Conservation (phyloP, 2,113 vertebrate species). For the Tetrao urogallus region DNA sequence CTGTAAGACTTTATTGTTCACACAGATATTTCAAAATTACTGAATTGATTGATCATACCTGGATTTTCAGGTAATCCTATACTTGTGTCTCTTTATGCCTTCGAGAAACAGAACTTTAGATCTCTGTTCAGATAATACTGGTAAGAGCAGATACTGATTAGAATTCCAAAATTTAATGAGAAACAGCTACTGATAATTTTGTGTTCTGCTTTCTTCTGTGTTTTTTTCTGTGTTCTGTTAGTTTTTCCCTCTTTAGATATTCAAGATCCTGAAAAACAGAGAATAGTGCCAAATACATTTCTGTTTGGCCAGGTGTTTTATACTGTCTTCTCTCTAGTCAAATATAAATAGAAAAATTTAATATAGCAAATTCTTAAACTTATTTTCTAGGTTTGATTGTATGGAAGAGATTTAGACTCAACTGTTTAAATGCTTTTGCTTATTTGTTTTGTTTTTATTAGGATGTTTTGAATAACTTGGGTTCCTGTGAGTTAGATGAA, state of each 20-base stretch:
- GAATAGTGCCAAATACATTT: rapidly evolving
- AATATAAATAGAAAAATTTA: neutral
- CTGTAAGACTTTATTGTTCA: neutral
- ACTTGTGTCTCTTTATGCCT: neutral
- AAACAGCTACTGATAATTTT: neutral
- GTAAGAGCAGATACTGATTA: neutral
- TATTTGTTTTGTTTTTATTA: conserved; percentile 19
- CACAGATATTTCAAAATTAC: neutral
- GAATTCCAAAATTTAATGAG: neutral
- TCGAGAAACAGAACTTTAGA: neutral
- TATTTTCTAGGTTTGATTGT: neutral
- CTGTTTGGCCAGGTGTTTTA: neutral
- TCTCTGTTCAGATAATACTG: neutral
- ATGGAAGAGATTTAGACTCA: neutral
- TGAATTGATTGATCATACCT: neutral
- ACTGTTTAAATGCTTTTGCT: neutral
- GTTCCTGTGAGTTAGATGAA: conserved; percentile 96
- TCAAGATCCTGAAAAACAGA: neutral
- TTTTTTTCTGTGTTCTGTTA: too few relatives aligned
- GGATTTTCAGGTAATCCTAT: neutral
- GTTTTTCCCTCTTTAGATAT: neutral
- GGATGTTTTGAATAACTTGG: conserved; percentile 96
- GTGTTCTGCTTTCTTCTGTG: neutral
- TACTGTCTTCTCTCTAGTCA: neutral
- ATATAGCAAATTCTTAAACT: rapidly evolving